A percentile compares a stretch with the other conserved stretches of the same genome.
Conservation (phyloP, 2,888 invertebrate genomes). For the Rotaria magnacalcarata region DNA sequence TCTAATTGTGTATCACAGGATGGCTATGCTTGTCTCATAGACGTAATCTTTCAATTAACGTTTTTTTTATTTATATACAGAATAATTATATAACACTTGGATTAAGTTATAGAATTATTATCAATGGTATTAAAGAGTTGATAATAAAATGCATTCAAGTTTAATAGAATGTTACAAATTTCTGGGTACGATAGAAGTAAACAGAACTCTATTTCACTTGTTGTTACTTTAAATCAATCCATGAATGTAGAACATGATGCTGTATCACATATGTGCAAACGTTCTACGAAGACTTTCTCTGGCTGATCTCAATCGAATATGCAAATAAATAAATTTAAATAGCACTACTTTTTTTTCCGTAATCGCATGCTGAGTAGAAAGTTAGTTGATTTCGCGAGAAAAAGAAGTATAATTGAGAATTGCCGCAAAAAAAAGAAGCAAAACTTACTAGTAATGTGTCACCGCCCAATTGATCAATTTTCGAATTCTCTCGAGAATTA, state of each 20-base stretch:
- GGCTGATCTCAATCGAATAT: background rate
- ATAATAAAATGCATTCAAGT: background rate
- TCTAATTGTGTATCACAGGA: slow-evolving; percentile 10
- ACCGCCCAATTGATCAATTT: background rate
- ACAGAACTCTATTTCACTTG: too few relatives aligned
- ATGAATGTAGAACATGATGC: too few relatives aligned
- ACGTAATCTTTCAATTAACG: background rate
- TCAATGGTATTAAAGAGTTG: background rate
- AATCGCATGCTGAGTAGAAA: background rate
- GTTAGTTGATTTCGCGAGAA: background rate
- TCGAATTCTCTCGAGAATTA: background rate
- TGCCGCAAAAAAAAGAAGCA: background rate
- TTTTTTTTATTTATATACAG: background rate
- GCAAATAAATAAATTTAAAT: background rate
- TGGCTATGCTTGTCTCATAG: background rate
- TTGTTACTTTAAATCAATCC: too few relatives aligned
- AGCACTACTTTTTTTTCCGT: background rate
- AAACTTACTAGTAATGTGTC: background rate
- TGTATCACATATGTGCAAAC: too few relatives aligned
- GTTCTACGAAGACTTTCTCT: too few relatives aligned
- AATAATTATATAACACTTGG: background rate
- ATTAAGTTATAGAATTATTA: background rate
- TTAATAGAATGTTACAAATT: background rate
- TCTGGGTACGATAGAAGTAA: too few relatives aligned
- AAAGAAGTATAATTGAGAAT: background rate